phyloP scores from a whole-genome alignment of 2,113 vertebrate genomes.

The zebrafish (Danio rerio) region DNA sequence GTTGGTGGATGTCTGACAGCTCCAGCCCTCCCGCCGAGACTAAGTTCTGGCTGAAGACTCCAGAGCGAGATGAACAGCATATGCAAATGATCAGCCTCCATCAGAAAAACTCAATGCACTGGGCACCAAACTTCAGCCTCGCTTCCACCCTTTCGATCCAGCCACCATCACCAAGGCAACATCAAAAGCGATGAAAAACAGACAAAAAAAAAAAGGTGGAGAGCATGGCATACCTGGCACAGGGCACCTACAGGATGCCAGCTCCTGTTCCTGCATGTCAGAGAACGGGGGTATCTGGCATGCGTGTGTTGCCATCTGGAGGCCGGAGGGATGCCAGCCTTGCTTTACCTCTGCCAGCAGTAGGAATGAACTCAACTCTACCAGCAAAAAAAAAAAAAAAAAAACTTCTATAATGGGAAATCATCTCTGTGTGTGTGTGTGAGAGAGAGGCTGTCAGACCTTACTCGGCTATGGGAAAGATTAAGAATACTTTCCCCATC shows the following conservation, averaged over 20 bases:
- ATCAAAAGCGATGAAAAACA: neutral
- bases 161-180: slow-evolving; percentile 4
- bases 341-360: slow-evolving; percentile 56
- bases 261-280: slow-evolving; percentile 64
- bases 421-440: neutral
- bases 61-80: slow-evolving; percentile 20
- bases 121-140: neutral
- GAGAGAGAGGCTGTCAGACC: neutral
- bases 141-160: neutral
- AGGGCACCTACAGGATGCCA: slow-evolving; percentile 59
- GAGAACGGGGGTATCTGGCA: slow-evolving; percentile 61
- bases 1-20: neutral
- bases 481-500: neutral
- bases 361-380: slow-evolving; percentile 45
- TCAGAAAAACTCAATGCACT: slow-evolving; percentile 11
- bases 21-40: neutral
- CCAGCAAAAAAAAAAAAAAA: slow-evolving; percentile 29
- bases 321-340: slow-evolving; percentile 61
- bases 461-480: neutral
- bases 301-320: slow-evolving; percentile 72
- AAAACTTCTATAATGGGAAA: slow-evolving; percentile 3
- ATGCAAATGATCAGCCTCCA: slow-evolving; percentile 7
- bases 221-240: slow-evolving; percentile 55
- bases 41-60: slow-evolving; percentile 14
- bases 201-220: slow-evolving; percentile 23